Base-by-base conservation (phyloP, 2,888 invertebrate species). In the Protophormia terraenovae region DNA sequence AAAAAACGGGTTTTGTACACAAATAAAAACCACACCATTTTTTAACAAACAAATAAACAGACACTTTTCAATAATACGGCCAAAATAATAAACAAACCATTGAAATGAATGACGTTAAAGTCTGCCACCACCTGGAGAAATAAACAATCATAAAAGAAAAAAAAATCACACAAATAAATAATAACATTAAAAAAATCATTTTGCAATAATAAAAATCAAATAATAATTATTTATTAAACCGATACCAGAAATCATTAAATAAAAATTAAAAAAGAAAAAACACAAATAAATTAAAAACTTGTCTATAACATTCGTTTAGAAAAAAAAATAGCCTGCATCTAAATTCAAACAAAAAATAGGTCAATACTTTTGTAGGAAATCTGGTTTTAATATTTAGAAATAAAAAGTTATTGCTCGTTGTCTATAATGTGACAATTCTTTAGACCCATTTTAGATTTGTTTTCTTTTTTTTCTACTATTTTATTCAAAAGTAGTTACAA, bases 201-300 rank as follows among this genome's bases (percentile, higher is more conserved):
- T 83, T 64, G 76, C 76, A 76, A 83, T 72, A 83, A 83, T 83
- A 64, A 77, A 83, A 71, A 71, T 71, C 82, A 83, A 64, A 83
- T 77, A 83, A 83, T 55, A 76, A 71, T 77, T 77, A 83, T 83
- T 83, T 83, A 83, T 83, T 79, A 72, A 35, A 60, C 32, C 24
- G 14, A 78, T 69, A 60, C 27, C 35, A 16, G 29, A 76, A 77
- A 66, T 76, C 41, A 38, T 66, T 32, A 55, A 67, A 67, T n/a
- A 58, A 27, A 16, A 53, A 8, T n/a, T n/a, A 27, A 53, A 8
- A 38, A 62, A 53, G 3, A 38, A 27, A 3, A 29, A 19, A 50
- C 3, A 41, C 1, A 45, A 8, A 12, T 10, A 12, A 35, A 6
- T 14, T 38, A 38, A 38, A 38, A n/a, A n/a, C n/a, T n/a, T 38